Evolutionary conservation across 1,140 invertebrate genomes (phyloP).

Genomic region (Apis cerana): DNA sequence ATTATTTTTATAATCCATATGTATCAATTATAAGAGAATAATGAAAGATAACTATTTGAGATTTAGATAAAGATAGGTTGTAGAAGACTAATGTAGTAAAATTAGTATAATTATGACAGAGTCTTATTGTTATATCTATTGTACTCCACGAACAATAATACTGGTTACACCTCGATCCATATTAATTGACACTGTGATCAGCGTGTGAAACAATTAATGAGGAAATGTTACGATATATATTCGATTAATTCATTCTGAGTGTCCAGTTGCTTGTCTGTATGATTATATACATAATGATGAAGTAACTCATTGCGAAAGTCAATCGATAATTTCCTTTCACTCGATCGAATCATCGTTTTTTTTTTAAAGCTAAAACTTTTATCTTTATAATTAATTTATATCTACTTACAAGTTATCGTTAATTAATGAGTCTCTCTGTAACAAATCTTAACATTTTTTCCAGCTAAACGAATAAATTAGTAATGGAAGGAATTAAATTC

Average conservation of each 20-base stretch:
- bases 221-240: slow-evolving; percentile 39
- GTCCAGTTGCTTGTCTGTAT: background rate
- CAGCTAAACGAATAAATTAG: background rate
- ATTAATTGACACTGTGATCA: slow-evolving; percentile 39
- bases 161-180: slow-evolving; percentile 26
- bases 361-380: no score
- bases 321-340: background rate
- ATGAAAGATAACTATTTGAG: background rate
- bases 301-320: slow-evolving; percentile 13
- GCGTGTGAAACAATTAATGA: slow-evolving; percentile 49
- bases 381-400: no score
- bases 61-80: background rate
- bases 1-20: no score
- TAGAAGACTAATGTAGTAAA: background rate
- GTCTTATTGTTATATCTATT: background rate
- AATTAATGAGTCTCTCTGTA: background rate
- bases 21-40: fast-evolving
- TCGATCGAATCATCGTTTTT: background rate
- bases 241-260: slow-evolving; percentile 5
- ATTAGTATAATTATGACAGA: background rate
- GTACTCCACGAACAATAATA: background rate
- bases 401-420: no score
- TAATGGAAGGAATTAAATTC: background rate
- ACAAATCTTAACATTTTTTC: background rate
- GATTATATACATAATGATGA: background rate